Base-by-base conservation (phyloP, 1,140 invertebrate species). In the Lordiphosa mommai region DNA sequence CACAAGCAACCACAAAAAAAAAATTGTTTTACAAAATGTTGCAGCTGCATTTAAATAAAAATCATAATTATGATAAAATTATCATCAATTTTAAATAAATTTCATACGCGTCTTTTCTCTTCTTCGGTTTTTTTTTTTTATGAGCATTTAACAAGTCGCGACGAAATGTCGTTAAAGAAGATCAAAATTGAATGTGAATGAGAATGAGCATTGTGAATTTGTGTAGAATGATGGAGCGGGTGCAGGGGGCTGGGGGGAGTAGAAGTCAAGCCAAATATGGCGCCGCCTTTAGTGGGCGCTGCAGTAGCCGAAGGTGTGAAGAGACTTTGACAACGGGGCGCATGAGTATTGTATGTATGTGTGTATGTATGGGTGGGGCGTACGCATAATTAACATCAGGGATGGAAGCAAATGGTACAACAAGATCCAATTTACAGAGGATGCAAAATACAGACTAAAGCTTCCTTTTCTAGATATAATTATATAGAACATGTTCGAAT, bases 111-210 rank as follows among this genome's bases (percentile, higher is more conserved):
- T 30, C 52, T 57, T 47, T 36, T 53, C 13, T 53, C 17, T 44
- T 44, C 48, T 37, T 29, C 8, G n/a, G n/a, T 36, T 51, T 36
- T 57, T 50, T 56, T 30, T 57, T 46, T 76, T 68, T 56, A 52
- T 64, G 55, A 44, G 23, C 44, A 69, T 69, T 76, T 50, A 53
- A 51, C 56, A 43, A 53, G 50, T 27, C 50, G 60, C 66, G 41
- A 80, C 57, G 52, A 64, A 72, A 66, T 64, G 73, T 77, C 72
- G 48, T 67, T 63, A 72, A 84, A 84, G 63, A 77, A 84, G 72
- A 84, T 84, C 72, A 63, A 84, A 34, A 71, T 76, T 66, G 61
- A 74, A 71, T 76, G 66, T 49, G 49, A 59, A 57, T 64, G 47
- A 37, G 58, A 60, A 63, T 57, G 52, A 50, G 66, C 65, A 65